Conservation (phyloP, 1,140 invertebrate genomes). For the Choristoneura fumiferana region DNA sequence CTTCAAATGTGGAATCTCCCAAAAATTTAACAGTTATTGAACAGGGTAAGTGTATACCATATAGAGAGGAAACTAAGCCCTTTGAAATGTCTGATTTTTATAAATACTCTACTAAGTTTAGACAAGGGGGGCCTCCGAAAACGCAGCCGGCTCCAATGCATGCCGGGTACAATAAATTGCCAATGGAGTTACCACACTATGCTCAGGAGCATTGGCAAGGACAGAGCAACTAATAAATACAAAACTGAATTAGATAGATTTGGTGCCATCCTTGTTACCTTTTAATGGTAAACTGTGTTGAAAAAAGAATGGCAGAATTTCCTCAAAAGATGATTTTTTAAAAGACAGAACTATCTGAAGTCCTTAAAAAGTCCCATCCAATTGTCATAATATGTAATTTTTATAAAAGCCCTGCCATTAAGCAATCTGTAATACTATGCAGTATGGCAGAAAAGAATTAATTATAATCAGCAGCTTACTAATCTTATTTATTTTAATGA, state of each 20-base stretch:
- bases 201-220: conserved; percentile 61
- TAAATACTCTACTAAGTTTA: conserved; percentile 96
- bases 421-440: conserved; percentile 19
- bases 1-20: conserved; percentile 85
- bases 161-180: conserved; percentile 57
- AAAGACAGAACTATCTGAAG: no score
- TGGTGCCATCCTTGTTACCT: no score
- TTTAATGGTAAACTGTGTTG: no score
- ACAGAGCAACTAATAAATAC: conserved; percentile 38
- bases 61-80: conserved; percentile 95
- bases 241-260: no score
- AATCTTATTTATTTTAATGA: conserved; percentile 24
- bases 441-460: no score
- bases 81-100: conserved; percentile 99
- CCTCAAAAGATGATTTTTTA: no score
- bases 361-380: no score
- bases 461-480: no score
- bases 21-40: conserved; percentile 91
- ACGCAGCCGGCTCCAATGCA: conserved; percentile 42
- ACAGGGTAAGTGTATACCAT: conserved; percentile 93
- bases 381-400: no score
- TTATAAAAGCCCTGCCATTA: no score
- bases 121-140: conserved; percentile 79
- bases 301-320: no score
- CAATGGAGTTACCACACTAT: conserved; percentile 60